Evolutionary conservation across 2,888 invertebrate genomes (phyloP).

Genomic region (Drymonia ruficornis): DNA sequence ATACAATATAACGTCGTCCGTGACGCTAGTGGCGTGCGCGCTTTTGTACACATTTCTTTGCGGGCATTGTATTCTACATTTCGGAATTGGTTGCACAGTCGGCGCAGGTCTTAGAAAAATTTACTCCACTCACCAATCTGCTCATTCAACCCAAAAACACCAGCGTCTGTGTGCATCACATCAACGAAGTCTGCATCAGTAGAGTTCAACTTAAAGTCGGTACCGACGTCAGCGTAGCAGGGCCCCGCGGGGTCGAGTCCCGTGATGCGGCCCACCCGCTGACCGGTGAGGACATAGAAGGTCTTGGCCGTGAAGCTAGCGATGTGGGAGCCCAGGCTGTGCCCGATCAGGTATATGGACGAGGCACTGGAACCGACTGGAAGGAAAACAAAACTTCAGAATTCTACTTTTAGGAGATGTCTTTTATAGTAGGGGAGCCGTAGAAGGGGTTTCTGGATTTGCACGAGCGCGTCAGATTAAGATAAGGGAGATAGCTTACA

Average conservation of each 20-base stretch:
- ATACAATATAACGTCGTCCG: too few species aligned
- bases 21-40: too few species aligned
- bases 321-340: conserved; percentile 72
- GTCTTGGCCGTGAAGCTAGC: conserved; percentile 64
- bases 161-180: conserved; percentile 62
- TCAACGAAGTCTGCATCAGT: conserved; percentile 65
- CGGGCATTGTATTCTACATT: too few species aligned
- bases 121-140: conserved; percentile 51
- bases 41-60: too few species aligned
- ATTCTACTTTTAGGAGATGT: too few species aligned
- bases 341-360: conserved; percentile 64
- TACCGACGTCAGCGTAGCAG: conserved; percentile 62
- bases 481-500: too few species aligned
- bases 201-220: conserved; percentile 45
- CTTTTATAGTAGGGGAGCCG: too few species aligned
- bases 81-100: too few species aligned
- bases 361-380: conserved; percentile 58
- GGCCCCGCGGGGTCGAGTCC: conserved; percentile 73
- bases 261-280: conserved; percentile 55
- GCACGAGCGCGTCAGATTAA: too few species aligned
- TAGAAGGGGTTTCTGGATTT: too few species aligned
- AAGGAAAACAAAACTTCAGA: conserved; percentile 2
- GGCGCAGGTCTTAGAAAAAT: too few species aligned
- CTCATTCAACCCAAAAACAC: conserved; percentile 59
- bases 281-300: conserved; percentile 54